Evolutionary conservation across 2,113 vertebrate species (phyloP).

Genomic region (Phalacrocorax brasilianus): DNA sequence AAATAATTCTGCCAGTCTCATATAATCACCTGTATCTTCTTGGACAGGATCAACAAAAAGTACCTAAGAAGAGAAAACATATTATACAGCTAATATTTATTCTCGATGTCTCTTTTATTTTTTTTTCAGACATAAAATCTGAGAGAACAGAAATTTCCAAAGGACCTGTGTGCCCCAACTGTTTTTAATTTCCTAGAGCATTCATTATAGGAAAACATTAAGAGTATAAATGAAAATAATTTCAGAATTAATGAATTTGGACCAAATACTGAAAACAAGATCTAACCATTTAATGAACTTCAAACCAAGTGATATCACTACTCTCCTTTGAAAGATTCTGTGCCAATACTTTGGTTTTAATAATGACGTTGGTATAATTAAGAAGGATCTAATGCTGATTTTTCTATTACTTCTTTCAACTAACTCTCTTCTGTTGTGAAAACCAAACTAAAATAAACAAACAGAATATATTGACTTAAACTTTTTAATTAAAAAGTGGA

Average conservation of each 20-base stretch:
- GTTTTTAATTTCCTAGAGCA: background rate
- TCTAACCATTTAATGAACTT: background rate
- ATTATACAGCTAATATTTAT: background rate
- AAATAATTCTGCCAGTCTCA: slow-evolving; percentile 88
- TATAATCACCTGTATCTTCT: slow-evolving; percentile 82
- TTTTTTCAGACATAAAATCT: slow-evolving; percentile 13
- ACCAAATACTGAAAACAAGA: slow-evolving; percentile 6
- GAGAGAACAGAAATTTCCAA: background rate
- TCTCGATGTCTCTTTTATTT: background rate
- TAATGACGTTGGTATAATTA: background rate
- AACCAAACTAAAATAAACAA: background rate
- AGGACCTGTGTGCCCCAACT: background rate
- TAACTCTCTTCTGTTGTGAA: background rate
- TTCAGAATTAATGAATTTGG: slow-evolving; percentile 15
- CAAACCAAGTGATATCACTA: background rate
- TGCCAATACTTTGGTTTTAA: background rate
- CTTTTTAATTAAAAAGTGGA: background rate
- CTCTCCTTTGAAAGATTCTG: background rate
- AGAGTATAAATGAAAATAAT: background rate
- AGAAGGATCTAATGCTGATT: background rate
- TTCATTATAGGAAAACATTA: background rate
- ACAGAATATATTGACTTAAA: background rate
- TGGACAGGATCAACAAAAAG: slow-evolving; percentile 88
- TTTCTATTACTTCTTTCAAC: background rate
- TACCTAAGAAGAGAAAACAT: slow-evolving; percentile 77